Evolutionary conservation across 2,888 invertebrate species (phyloP).

Genomic region (Steinernema hermaphroditum): DNA sequence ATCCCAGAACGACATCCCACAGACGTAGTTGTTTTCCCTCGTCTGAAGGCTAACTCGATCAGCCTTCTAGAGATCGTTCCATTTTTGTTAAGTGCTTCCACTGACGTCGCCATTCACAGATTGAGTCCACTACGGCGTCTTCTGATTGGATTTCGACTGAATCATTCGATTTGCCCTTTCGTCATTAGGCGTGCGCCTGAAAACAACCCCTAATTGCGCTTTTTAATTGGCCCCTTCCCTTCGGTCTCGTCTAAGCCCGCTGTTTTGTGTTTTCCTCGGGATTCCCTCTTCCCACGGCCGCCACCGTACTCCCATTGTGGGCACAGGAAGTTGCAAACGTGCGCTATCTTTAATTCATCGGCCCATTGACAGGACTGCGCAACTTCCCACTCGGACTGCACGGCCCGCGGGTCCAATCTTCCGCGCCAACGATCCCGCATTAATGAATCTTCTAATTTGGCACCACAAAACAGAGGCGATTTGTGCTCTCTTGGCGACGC

Average conservation of each 20-base stretch:
- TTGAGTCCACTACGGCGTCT: too few species aligned
- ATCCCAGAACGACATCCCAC: too few species aligned
- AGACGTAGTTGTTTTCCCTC: too few species aligned
- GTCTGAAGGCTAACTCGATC: too few species aligned
- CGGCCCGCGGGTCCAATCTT: neutral
- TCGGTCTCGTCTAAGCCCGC: neutral
- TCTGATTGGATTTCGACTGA: too few species aligned
- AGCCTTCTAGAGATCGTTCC: too few species aligned
- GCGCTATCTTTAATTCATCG: neutral
- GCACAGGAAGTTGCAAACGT: neutral
- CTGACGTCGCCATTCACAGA: too few species aligned
- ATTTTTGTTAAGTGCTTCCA: too few species aligned
- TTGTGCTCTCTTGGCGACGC: neutral
- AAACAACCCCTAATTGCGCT: too few species aligned
- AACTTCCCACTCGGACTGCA: neutral
- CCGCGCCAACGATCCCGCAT: neutral
- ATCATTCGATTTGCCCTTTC: too few species aligned
- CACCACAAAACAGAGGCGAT: slow-evolving; percentile 9
- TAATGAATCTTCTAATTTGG: slow-evolving; percentile 4
- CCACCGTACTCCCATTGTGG: neutral
- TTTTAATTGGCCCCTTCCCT: too few species aligned
- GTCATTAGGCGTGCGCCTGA: too few species aligned
- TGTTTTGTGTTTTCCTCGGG: neutral
- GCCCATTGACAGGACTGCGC: neutral
- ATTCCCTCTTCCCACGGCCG: neutral